Evolutionary conservation across 2,797 vertebrate species (phyloP), one percentile per base, ranked within the genome.

Genomic region (Siniperca scherzeri): DNA sequence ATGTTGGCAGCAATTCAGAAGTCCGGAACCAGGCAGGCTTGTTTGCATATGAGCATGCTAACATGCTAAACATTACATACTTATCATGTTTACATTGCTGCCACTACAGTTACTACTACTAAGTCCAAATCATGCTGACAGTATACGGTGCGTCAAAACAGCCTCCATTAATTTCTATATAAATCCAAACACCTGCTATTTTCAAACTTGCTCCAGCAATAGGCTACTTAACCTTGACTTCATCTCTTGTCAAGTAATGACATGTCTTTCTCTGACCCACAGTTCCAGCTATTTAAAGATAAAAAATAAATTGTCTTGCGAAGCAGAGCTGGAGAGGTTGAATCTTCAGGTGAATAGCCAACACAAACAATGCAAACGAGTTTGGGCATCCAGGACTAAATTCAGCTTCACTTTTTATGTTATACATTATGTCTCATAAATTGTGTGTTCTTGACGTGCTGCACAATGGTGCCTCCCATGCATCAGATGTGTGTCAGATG

Each of bases 271-370:
- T 36, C 4, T 30, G 13, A 36, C 17, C 65, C 21, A 40, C 65
- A 22, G 10, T 33, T 50, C 10, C 16, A 56, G 69, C 38, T 71
- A 59, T 71, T 44, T 44, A 57, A 57, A 56, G 38, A 70, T 56
- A n/a, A 38, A 38, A 70, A 3, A 56, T 7, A 30, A 30, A 30
- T 30, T 30, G 3, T 12, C 4, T 2, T 7, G 38, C 2, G 2
- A 48, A 25, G 44, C 44, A 48, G 64, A 67, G 44, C 17, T 21
- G 65, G 17, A 67, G 46, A 36, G 46, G 8, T 66, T 16, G 2
- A 40, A 38, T 40, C 21, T 40, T 7, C 5, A 22, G 10, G 33
- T 62, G 9, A 7, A 48, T 8, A 67, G 7, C 27, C 62, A 2
- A 19, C 25, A 27, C 8, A 67, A 48, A 48, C 25, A 44, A 10